Percentiles rank a stretch among this genome's conserved stretches.
These are phyloP conservation scores for Chaitophorus viminalis DNA, from an alignment of 2,888 invertebrate genomes.

Conservation along the genomic window DNA sequence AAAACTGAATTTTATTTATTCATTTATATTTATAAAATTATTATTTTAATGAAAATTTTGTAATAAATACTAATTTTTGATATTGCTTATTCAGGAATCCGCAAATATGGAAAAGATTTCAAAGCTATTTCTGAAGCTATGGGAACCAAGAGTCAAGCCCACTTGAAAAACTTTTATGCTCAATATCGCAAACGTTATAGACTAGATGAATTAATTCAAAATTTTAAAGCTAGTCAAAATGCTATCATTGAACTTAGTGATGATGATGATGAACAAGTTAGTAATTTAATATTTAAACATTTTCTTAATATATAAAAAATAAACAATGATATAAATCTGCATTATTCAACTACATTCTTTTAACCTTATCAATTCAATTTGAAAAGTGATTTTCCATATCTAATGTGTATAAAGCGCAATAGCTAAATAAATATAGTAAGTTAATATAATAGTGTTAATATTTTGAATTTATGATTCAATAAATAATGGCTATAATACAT, in stretches of 20 bases:
- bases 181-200: conserved; percentile 90
- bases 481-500: too few species aligned
- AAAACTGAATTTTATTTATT: too few species aligned
- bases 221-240: conserved; percentile 81
- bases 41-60: too few species aligned
- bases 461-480: too few species aligned
- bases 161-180: conserved; percentile 90
- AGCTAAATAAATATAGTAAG: too few species aligned
- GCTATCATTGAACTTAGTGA: conserved; percentile 44
- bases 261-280: conserved; percentile 45
- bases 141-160: conserved; percentile 94
- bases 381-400: too few species aligned
- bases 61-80: background rate
- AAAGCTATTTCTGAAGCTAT: conserved; percentile 94
- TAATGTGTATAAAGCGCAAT: too few species aligned
- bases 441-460: too few species aligned
- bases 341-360: too few species aligned
- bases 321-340: too few species aligned
- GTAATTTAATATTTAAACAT: background rate
- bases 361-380: too few species aligned
- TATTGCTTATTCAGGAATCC: conserved; percentile 69
- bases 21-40: too few species aligned
- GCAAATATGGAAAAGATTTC: conserved; percentile 80
- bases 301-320: background rate
- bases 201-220: conserved; percentile 85